Percentiles rank a stretch among this genome's conserved stretches.
Evolutionary conservation across 2,797 vertebrate species (phyloP).

Genomic region (Argya squamiceps): DNA sequence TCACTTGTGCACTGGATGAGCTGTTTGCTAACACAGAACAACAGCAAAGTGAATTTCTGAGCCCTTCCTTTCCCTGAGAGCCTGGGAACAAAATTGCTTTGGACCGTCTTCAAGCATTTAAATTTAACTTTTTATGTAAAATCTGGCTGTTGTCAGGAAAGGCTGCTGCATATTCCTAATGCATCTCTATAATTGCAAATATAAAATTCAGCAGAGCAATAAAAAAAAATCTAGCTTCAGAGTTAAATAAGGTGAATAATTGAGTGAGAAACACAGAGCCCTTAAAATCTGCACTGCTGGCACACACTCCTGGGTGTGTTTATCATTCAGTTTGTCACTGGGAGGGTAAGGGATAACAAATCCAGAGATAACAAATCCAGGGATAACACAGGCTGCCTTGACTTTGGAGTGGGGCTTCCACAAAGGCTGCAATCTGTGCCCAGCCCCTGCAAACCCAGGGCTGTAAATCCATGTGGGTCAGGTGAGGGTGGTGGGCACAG

Average conservation of each 20-base stretch:
- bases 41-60: not conserved
- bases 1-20: accelerated
- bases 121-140: not conserved
- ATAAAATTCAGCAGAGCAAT: not conserved
- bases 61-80: not conserved
- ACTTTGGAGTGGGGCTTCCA: not conserved
- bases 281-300: not conserved
- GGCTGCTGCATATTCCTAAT: not conserved
- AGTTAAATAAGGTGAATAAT: not conserved
- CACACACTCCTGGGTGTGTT: not conserved
- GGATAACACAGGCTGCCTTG: not conserved
- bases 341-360: not conserved
- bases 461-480: not conserved
- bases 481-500: no score
- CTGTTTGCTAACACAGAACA: not conserved
- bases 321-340: not conserved
- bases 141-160: not conserved
- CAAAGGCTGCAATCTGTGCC: not conserved
- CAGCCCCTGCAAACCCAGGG: not conserved
- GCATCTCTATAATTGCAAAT: not conserved
- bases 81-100: not conserved
- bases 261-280: not conserved
- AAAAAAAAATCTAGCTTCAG: not conserved
- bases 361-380: not conserved
- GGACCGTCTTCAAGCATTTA: not conserved